Percentiles rank a stretch among this genome's conserved stretches.
Evolutionary conservation across 2,113 vertebrate species (phyloP).

Genomic region (Lagenorhynchus albirostris): DNA sequence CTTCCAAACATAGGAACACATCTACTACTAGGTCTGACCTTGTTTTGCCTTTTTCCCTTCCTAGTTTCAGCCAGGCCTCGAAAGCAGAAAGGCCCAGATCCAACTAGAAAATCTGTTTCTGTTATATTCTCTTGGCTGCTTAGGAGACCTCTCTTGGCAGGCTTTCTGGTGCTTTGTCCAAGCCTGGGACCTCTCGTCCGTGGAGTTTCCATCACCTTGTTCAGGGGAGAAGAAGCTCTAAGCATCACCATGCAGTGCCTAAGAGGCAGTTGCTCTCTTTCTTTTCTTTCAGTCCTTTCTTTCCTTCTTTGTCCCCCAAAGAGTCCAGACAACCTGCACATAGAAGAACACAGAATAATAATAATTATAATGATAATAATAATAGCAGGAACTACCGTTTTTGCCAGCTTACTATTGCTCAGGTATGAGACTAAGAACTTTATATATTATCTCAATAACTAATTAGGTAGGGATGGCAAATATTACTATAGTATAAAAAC

Average conservation of each 20-base stretch:
- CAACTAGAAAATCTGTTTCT: slow-evolving; percentile 62
- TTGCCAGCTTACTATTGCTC: not conserved
- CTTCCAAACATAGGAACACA: not conserved
- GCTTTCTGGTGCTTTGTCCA: slow-evolving; percentile 52
- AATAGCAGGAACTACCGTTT: not conserved
- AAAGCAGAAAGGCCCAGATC: slow-evolving; percentile 57
- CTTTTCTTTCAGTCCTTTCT: not conserved
- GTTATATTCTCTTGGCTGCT: slow-evolving; percentile 60
- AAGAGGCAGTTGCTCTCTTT: not conserved
- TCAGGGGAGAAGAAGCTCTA: not conserved
- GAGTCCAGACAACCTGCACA: not conserved
- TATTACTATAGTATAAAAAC: not conserved
- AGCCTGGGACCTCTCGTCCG: slow-evolving; percentile 49
- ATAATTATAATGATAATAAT: not conserved
- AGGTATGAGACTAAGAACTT: not conserved
- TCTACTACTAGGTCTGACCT: not conserved
- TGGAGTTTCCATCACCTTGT: slow-evolving; percentile 63
- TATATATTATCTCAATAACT: not conserved
- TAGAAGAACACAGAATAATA: not conserved
- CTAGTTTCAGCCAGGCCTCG: slow-evolving; percentile 39
- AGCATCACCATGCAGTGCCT: not conserved
- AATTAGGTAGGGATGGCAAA: not conserved
- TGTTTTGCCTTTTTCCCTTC: slow-evolving; percentile 2
- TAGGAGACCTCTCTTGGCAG: slow-evolving; percentile 47
- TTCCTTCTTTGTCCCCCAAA: not conserved